Base-by-base conservation (phyloP, 2,797 vertebrate genomes). In the Liasis olivaceus region DNA sequence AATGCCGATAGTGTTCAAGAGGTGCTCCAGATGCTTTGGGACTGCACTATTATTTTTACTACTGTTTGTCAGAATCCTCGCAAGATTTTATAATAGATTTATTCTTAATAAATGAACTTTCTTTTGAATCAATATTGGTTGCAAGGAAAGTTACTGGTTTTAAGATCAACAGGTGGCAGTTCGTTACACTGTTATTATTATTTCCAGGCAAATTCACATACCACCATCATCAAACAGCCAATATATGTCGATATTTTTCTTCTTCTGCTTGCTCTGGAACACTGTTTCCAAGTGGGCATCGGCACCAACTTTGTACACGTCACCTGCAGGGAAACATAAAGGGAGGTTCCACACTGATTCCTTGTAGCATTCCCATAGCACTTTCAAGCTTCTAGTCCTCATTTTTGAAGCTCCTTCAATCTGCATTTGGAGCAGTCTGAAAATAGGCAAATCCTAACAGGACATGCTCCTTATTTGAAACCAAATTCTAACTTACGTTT, bases 171-270 rank as follows among this genome's bases (percentile, higher is more conserved):
- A n/a, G n/a, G n/a, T n/a, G n/a, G n/a, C n/a, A n/a, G n/a, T n/a
- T n/a, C n/a, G n/a, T n/a, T n/a, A n/a, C n/a, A 42, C 42, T 42
- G 7, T 51, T 51, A 77, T 22, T 42, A 81, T 24, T 81, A 47
- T 81, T 81, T 47, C 72, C 36, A 89, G 31, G 15, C 14, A 62
- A 88, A 54, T 47, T 4, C 81, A 60, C 94, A 94, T 90, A 98
- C 98, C 98, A 93, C 98, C 98, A 47, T 98, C 98, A 59, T 98
- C 98, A 47, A 97, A 97, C 51, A 98, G 97, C 98, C 98, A 98
- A 94, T 98, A 98, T 31, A 98, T 95, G 2, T 98, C 98, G 0
- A 98, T 97, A 63, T 96, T 97, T 93, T 97, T 97, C 95, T 96
- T 97, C 51, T 98, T 97, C 94, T 98, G 98, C 62, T 97, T 96